Conservation (phyloP, 2,797 vertebrate species). For the Lates japonicus region DNA sequence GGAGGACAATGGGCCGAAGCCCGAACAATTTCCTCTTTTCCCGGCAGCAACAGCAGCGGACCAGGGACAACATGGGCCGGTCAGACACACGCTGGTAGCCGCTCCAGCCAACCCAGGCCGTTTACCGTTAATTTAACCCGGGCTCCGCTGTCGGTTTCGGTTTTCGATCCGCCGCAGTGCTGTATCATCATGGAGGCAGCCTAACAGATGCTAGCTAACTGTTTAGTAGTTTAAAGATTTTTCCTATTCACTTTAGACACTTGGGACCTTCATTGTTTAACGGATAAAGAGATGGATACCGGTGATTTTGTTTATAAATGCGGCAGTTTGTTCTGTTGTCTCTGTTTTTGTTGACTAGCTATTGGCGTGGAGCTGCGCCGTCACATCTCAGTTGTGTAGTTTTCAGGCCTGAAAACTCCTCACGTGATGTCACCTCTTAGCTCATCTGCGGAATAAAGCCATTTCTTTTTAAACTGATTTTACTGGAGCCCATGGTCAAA, state of each 20-base stretch:
- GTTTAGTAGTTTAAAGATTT: not conserved
- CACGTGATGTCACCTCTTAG: not conserved
- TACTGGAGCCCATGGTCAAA: not conserved
- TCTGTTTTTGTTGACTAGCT: constrained; percentile 6
- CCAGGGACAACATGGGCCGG: constrained; percentile 67
- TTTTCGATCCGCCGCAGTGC: constrained; percentile 55
- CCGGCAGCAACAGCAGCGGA: constrained; percentile 37
- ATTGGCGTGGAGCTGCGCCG: constrained; percentile 30
- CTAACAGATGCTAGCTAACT: constrained; percentile 64
- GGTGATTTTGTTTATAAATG: rapidly evolving
- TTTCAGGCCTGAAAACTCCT: not conserved
- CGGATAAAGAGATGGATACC: rapidly evolving
- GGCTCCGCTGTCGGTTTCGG: constrained; percentile 14
- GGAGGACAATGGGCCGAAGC: constrained; percentile 89
- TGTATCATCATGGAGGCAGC: constrained; percentile 75
- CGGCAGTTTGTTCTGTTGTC: rapidly evolving
- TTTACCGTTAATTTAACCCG: rapidly evolving
- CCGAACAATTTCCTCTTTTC: constrained; percentile 87
- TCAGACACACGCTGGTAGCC: constrained; percentile 89
- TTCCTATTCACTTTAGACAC: rapidly evolving
- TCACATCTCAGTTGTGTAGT: no score
- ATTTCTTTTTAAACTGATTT: not conserved
- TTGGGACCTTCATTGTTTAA: rapidly evolving
- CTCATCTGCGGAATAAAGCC: not conserved
- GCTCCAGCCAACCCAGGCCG: not conserved